Evolutionary conservation across 2,113 vertebrate species (phyloP).

Genomic region (Lethenteron camtschaticum): DNA sequence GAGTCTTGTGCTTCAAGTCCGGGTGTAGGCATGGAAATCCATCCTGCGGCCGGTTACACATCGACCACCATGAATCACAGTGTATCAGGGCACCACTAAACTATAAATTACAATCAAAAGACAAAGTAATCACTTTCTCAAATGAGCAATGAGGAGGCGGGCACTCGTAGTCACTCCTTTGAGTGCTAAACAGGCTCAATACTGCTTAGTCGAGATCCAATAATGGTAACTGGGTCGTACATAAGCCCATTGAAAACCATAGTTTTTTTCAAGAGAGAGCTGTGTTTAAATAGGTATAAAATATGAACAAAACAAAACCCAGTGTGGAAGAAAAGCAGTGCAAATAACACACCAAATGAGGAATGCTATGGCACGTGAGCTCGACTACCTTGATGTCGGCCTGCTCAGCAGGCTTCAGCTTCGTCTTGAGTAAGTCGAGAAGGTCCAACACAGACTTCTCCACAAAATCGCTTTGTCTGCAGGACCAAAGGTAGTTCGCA

Average conservation of each 20-base stretch:
- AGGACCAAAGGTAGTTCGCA: not conserved
- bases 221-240: no score
- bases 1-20: constrained; percentile 33
- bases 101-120: no score
- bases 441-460: constrained; percentile 29
- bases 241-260: not conserved
- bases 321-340: not conserved
- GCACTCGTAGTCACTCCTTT: no score
- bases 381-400: constrained; percentile 23
- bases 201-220: no score
- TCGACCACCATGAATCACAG: no score
- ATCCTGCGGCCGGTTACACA: constrained; percentile 17
- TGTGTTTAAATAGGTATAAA: not conserved
- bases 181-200: no score
- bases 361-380: not conserved
- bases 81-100: no score
- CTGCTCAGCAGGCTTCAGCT: constrained; percentile 21
- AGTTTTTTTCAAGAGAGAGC: not conserved
- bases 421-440: constrained; percentile 26
- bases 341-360: not conserved
- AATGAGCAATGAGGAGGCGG: no score
- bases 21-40: constrained; percentile 27
- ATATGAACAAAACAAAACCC: not conserved
- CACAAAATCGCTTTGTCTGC: constrained; percentile 41
- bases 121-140: no score